phyloP scores from a whole-genome alignment of 2,113 vertebrate genomes.

The Pleuronectes platessa region DNA sequence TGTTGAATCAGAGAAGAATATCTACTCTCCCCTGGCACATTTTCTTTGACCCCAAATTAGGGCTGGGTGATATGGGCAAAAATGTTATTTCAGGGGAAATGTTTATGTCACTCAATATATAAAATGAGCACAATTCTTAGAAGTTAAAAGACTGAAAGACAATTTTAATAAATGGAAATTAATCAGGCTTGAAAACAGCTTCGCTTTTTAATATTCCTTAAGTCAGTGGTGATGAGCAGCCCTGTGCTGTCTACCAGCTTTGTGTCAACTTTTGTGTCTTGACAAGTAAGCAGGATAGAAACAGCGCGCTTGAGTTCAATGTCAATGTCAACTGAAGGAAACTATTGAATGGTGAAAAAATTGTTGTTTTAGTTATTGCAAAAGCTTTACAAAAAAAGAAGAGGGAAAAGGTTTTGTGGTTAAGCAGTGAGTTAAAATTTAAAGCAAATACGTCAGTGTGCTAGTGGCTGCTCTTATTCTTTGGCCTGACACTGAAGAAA shows the following conservation, averaged over 20 bases:
- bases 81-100: too few species aligned
- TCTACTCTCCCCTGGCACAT: not conserved
- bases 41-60: slow-evolving; percentile 1
- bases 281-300: not conserved
- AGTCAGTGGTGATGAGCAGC: not conserved
- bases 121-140: too few species aligned
- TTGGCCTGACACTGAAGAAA: not conserved
- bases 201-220: not conserved
- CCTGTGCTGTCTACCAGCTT: not conserved
- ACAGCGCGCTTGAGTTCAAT: not conserved
- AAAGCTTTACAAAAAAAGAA: not conserved
- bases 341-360: not conserved
- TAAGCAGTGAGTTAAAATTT: not conserved
- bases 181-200: not conserved
- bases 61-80: too few species aligned
- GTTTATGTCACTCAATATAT: too few species aligned
- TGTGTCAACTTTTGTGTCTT: not conserved
- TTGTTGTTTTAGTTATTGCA: not conserved
- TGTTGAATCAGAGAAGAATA: not conserved
- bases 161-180: not conserved
- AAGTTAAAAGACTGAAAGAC: too few species aligned
- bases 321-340: not conserved
- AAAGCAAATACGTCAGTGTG: not conserved
- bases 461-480: not conserved
- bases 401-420: not conserved